Percentiles rank a stretch among this genome's conserved stretches.
Evolutionary conservation across 2,797 vertebrate genomes (phyloP).

Genomic region (Carduelis carduelis): DNA sequence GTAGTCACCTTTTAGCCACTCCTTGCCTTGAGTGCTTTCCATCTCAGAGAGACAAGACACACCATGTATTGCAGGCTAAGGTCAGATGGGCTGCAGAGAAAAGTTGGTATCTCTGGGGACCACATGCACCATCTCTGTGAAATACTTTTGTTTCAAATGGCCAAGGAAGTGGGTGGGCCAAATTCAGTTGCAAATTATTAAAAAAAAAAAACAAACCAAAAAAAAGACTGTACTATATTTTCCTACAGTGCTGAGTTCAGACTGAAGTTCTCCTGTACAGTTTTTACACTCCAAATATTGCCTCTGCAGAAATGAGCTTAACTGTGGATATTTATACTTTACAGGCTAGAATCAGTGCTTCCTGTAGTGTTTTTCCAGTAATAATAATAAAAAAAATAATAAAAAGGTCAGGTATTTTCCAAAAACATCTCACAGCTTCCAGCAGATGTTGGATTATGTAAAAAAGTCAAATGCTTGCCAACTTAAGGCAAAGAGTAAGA

Average conservation of each 20-base stretch:
- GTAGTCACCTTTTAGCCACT: neutral
- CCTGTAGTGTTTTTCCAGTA: conserved; percentile 37
- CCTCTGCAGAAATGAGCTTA: neutral
- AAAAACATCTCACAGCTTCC: neutral
- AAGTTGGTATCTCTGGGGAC: neutral
- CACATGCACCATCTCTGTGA: neutral
- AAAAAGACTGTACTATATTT: neutral
- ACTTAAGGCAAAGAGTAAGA: neutral
- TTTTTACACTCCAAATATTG: neutral
- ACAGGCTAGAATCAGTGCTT: neutral
- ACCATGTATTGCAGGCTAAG: neutral
- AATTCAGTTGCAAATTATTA: neutral
- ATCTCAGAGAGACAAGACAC: neutral
- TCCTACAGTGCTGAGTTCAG: neutral
- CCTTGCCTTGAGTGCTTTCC: neutral
- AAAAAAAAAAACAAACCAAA: neutral
- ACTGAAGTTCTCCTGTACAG: neutral
- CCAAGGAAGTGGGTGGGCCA: neutral
- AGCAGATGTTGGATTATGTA: neutral
- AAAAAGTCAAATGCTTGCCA: neutral
- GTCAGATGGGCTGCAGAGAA: neutral
- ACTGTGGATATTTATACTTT: conserved; percentile 14
- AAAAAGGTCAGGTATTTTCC: conserved; percentile 9
- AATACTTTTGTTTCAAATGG: neutral
- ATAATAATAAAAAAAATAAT: neutral